Evolutionary conservation across 2,888 invertebrate genomes (phyloP).

Genomic region (Drosophila anceps): DNA sequence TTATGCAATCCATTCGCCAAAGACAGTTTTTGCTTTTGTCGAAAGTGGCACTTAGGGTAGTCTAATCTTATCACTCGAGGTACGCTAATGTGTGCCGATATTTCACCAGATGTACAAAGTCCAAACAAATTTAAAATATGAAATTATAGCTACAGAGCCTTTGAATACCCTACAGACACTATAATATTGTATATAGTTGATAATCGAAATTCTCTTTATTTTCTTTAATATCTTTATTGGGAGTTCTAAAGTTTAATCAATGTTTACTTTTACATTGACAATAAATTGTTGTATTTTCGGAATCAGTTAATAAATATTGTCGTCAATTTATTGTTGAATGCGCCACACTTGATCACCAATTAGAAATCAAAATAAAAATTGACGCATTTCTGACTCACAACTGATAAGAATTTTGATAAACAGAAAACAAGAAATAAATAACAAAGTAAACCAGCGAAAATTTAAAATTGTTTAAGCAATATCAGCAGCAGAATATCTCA

Average conservation of each 20-base stretch:
- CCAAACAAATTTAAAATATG: slow-evolving; percentile 11
- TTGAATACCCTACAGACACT: slow-evolving; percentile 14
- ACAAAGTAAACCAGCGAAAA: neutral
- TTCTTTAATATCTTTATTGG: neutral
- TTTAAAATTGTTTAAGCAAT: neutral
- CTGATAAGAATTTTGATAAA: slow-evolving; percentile 44
- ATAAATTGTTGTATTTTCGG: neutral
- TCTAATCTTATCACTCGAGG: slow-evolving; percentile 64
- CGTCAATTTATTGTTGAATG: slow-evolving; percentile 4
- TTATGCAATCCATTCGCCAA: slow-evolving; percentile 12
- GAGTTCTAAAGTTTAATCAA: neutral
- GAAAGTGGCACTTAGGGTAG: neutral
- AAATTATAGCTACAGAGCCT: neutral
- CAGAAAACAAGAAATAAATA: slow-evolving; percentile 12
- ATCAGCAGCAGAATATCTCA: neutral
- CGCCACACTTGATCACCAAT: slow-evolving; percentile 46
- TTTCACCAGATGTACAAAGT: slow-evolving; percentile 55
- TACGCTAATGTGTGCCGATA: slow-evolving; percentile 52
- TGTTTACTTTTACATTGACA: neutral
- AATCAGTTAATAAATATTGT: neutral
- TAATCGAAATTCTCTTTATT: neutral
- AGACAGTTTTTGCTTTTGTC: slow-evolving; percentile 18
- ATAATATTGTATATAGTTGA: neutral
- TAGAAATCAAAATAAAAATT: slow-evolving; percentile 46
- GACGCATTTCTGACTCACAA: slow-evolving; percentile 66